A percentile compares a stretch with the other conserved stretches of the same genome.
phyloP scores from a whole-genome alignment of 2,888 invertebrate genomes.

The Dorcus hopei region DNA sequence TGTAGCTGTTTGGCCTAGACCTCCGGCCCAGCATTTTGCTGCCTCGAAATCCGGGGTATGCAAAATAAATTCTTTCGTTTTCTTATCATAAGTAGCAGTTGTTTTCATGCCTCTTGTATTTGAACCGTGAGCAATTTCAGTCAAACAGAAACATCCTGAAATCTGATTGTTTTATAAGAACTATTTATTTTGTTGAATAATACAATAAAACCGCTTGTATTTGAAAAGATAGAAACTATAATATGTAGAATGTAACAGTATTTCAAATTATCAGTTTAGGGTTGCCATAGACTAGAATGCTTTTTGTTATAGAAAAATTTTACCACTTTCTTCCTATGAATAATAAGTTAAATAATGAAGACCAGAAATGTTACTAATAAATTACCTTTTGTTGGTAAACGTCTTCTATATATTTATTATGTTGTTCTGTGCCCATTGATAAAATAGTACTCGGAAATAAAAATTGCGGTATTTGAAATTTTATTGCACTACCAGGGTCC shows the following conservation, averaged over 20 bases:
- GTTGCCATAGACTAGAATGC: background rate
- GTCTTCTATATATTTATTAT: constrained; percentile 54
- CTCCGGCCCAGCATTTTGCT: constrained; percentile 83
- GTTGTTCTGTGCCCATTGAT: constrained; percentile 61
- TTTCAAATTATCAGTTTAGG: too few relatives aligned
- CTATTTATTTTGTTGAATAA: background rate
- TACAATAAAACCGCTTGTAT: background rate
- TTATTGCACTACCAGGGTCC: constrained; percentile 61
- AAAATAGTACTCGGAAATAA: constrained; percentile 65
- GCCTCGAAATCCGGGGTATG: constrained; percentile 76
- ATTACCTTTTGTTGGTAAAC: constrained; percentile 21
- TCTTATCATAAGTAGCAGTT: constrained; percentile 74
- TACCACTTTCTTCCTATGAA: too few relatives aligned
- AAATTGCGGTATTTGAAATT: constrained; percentile 61
- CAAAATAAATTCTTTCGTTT: constrained; percentile 68
- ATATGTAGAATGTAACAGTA: background rate
- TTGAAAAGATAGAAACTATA: background rate
- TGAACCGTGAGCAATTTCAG: constrained; percentile 88
- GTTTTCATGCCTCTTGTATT: constrained; percentile 87
- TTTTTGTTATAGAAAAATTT: too few relatives aligned
- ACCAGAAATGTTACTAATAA: too few relatives aligned
- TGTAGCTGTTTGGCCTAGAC: constrained; percentile 76
- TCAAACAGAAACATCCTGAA: constrained; percentile 76
- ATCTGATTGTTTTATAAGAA: constrained; percentile 43
- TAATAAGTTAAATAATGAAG: background rate